These are phyloP conservation scores for Acipenser transmontanus DNA, from an alignment of 2,797 vertebrate genomes.

Conservation along the genomic window DNA sequence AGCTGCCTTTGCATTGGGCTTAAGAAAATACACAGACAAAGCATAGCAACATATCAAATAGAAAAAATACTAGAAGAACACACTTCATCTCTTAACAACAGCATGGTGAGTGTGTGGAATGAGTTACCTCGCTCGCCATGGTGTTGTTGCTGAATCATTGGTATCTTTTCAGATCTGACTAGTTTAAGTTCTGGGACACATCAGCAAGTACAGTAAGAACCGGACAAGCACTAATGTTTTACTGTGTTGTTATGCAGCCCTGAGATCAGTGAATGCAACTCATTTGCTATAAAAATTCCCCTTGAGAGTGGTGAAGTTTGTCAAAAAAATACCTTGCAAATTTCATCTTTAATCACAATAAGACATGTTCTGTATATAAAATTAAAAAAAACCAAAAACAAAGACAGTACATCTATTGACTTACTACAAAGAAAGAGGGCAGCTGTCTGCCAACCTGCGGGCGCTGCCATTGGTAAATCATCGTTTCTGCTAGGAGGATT, in stretches of 20 bases:
- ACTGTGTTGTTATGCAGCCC: neutral
- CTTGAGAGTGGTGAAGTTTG: conserved; percentile 30
- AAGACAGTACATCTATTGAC: conserved; percentile 34
- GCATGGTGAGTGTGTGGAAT: too few relatives aligned
- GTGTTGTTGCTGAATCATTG: too few relatives aligned
- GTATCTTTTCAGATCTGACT: too few relatives aligned
- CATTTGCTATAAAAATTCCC: conserved; percentile 17
- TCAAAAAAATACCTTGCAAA: conserved; percentile 27
- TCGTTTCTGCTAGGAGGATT: neutral
- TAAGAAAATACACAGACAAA: too few relatives aligned
- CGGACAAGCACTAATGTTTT: neutral
- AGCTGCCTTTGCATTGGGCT: too few relatives aligned
- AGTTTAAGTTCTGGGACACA: too few relatives aligned
- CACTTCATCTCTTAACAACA: too few relatives aligned
- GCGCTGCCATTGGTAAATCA: neutral
- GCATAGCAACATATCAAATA: too few relatives aligned
- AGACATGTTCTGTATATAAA: conserved; percentile 31
- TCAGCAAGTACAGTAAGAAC: neutral
- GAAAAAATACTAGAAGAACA: too few relatives aligned
- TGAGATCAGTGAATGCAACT: conserved; percentile 21
- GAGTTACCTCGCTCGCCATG: too few relatives aligned
- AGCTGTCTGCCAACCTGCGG: conserved; percentile 14
- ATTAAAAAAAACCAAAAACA: neutral
- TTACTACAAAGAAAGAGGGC: conserved; percentile 20
- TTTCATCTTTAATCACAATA: conserved; percentile 26